Evolutionary conservation across 2,797 vertebrate genomes (phyloP).

Genomic region (Xenops minutus): DNA sequence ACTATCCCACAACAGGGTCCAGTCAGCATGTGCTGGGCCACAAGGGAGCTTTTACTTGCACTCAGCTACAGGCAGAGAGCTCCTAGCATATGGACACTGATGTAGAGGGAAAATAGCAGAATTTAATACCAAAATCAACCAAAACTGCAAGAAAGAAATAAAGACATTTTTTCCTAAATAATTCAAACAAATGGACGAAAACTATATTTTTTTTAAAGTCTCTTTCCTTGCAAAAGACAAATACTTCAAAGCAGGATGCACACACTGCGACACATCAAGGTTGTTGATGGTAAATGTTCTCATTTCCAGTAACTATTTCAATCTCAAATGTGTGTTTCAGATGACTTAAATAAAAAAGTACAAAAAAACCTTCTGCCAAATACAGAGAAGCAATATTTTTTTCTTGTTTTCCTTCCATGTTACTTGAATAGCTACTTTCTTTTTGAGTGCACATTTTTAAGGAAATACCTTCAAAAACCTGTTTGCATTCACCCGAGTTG

Average conservation of each 20-base stretch:
- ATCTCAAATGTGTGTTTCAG: not conserved
- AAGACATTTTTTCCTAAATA: not conserved
- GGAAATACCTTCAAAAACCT: not conserved
- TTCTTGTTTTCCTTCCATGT: not conserved
- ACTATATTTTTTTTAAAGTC: not conserved
- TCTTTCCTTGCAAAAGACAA: not conserved
- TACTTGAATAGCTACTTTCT: not conserved
- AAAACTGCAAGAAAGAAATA: not conserved
- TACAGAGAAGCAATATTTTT: not conserved
- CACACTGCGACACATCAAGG: not conserved
- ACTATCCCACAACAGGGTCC: not conserved
- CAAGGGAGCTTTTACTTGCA: not conserved
- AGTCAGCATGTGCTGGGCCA: not conserved
- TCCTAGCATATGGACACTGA: not conserved
- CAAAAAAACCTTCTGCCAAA: not conserved
- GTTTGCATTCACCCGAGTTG: not conserved
- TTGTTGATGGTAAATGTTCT: not conserved
- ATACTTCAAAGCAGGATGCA: not conserved
- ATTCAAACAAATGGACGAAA: not conserved
- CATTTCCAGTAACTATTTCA: conserved; percentile 1
- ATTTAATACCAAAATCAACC: not conserved
- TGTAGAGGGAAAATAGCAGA: not conserved
- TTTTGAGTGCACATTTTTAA: not conserved
- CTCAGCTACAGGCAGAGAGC: not conserved
- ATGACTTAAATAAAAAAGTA: not conserved